Evolutionary conservation across 2,113 vertebrate species (phyloP).

Genomic region (Malurus cyaneus): DNA sequence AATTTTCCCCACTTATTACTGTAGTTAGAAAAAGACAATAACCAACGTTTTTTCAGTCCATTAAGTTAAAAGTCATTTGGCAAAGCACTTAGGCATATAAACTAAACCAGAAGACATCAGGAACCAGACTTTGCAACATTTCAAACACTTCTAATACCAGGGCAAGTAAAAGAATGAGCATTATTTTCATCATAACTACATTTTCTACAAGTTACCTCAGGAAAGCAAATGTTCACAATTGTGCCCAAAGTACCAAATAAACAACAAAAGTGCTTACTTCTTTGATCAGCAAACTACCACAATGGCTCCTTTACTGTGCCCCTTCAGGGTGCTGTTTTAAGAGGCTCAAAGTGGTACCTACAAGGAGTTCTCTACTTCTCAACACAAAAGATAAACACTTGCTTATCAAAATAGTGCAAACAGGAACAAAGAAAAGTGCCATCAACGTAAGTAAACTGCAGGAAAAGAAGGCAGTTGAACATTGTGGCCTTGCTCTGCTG

Average conservation of each 20-base stretch:
- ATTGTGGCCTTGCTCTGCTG: neutral
- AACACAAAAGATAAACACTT: neutral
- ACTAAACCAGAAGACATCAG: neutral
- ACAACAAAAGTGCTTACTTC: constrained; percentile 20
- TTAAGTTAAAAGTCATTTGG: neutral
- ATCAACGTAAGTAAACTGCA: constrained; percentile 10
- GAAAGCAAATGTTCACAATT: neutral
- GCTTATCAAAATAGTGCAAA: constrained; percentile 61
- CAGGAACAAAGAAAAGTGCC: constrained; percentile 45
- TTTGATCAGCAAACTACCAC: neutral
- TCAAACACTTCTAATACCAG: neutral
- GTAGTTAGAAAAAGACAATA: constrained; percentile 35
- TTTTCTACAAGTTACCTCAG: neutral
- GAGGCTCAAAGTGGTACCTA: neutral
- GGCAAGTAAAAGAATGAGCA: neutral
- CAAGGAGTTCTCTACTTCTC: neutral
- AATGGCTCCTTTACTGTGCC: neutral
- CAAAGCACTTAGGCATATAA: neutral
- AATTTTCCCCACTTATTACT: neutral
- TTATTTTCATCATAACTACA: neutral
- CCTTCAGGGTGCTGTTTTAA: neutral
- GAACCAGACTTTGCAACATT: neutral
- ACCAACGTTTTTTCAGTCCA: neutral
- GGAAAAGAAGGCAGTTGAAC: neutral
- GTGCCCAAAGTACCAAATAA: constrained; percentile 23